phyloP scores from a whole-genome alignment of 2,797 vertebrate species.

The Eremophila alpestris region DNA sequence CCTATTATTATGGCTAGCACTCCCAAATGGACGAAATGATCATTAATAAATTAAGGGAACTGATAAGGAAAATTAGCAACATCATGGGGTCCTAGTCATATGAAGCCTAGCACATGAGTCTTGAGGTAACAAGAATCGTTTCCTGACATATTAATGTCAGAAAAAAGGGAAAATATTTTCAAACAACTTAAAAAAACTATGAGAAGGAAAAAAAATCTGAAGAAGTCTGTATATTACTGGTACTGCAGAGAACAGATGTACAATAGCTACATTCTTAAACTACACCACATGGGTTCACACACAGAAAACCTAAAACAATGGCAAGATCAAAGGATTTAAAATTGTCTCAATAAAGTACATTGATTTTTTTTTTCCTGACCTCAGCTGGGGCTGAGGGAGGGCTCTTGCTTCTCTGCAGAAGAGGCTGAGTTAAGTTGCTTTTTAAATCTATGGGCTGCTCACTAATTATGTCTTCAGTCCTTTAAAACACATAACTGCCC shows the following conservation, averaged over 20 bases:
- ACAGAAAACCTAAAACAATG: background rate
- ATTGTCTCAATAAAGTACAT: background rate
- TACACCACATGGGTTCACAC: background rate
- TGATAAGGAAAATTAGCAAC: background rate
- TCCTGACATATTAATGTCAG: background rate
- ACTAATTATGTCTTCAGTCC: slow-evolving; percentile 15
- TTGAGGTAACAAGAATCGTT: background rate
- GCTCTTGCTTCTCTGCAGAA: background rate
- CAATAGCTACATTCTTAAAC: background rate
- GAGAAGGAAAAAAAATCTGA: background rate
- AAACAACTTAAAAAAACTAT: background rate
- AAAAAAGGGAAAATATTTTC: background rate
- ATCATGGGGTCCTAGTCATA: background rate
- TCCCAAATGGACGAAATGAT: slow-evolving; percentile 14
- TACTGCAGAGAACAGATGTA: background rate
- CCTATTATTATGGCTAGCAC: slow-evolving; percentile 51
- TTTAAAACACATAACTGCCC: slow-evolving; percentile 5
- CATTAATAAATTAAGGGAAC: background rate
- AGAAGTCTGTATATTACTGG: background rate
- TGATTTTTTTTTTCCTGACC: background rate
- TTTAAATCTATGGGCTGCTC: slow-evolving; percentile 4
- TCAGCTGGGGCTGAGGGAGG: background rate
- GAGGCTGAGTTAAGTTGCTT: background rate
- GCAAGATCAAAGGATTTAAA: background rate
- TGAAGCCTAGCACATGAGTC: background rate